Evolutionary conservation across 2,888 invertebrate species (phyloP).

Genomic region (Drosophila yooni): DNA sequence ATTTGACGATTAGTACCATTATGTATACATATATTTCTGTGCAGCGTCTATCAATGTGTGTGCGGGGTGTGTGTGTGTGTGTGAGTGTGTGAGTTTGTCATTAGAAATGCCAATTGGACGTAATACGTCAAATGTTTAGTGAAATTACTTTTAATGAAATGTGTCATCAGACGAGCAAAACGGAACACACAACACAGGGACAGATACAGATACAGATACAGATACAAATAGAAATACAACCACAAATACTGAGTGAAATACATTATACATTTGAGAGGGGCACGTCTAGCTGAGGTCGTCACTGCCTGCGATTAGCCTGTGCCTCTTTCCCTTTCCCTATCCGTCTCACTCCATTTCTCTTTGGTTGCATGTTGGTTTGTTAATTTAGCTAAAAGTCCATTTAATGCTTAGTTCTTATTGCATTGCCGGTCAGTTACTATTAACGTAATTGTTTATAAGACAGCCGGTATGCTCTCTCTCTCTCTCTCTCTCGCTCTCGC

Average conservation of each 20-base stretch:
- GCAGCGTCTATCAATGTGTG: slow-evolving; percentile 7
- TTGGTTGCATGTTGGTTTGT: slow-evolving; percentile 53
- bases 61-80: slow-evolving; percentile 5
- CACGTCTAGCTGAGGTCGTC: slow-evolving; percentile 43
- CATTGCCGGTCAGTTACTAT: slow-evolving; percentile 46
- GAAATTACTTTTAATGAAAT: slow-evolving; percentile 81
- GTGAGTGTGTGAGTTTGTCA: slow-evolving; percentile 50
- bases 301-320: slow-evolving; percentile 42
- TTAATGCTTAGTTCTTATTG: slow-evolving; percentile 69
- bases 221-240: slow-evolving; percentile 12
- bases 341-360: not conserved
- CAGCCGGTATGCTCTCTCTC: not conserved
- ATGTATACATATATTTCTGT: slow-evolving; percentile 39
- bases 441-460: slow-evolving; percentile 68
- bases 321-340: not conserved
- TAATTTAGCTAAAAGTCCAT: slow-evolving; percentile 81
- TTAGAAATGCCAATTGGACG: slow-evolving; percentile 79
- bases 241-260: slow-evolving; percentile 13
- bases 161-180: slow-evolving; percentile 71
- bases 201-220: slow-evolving; percentile 13
- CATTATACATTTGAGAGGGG: slow-evolving; percentile 35
- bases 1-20: slow-evolving; percentile 66
- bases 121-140: slow-evolving; percentile 79
- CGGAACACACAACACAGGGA: slow-evolving; percentile 18
- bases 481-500: slow-evolving; percentile 1